These are phyloP conservation scores for Takifugu bimaculatus DNA, from an alignment of 2,113 vertebrate genomes.

Conservation along the genomic window DNA sequence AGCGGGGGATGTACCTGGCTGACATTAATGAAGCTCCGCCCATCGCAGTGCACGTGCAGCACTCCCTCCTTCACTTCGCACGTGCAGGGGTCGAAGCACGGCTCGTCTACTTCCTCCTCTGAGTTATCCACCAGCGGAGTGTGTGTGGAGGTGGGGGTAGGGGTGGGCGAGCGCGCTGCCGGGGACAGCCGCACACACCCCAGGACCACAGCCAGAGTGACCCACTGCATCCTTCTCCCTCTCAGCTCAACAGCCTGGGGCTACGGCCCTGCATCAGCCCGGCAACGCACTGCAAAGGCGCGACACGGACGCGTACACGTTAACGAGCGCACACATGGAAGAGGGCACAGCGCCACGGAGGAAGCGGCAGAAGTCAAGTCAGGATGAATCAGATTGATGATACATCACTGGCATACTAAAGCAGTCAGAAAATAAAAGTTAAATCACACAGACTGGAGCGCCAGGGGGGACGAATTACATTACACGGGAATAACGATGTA, in stretches of 20 bases:
- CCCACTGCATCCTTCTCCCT: constrained; percentile 88
- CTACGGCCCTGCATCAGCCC: constrained; percentile 61
- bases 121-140: constrained; percentile 95
- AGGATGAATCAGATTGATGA: constrained; percentile 64
- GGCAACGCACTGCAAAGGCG: constrained; percentile 65
- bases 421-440: constrained; percentile 49
- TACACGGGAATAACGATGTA: constrained; percentile 49
- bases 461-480: constrained; percentile 33
- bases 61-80: constrained; percentile 98
- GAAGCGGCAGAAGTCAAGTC: constrained; percentile 40
- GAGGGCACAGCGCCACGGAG: constrained; percentile 44
- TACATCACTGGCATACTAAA: constrained; percentile 54
- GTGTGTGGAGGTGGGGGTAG: constrained; percentile 87
- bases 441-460: constrained; percentile 46
- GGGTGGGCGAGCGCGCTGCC: constrained; percentile 82
- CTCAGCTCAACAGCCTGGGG: constrained; percentile 69
- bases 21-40: constrained; percentile 97
- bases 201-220: constrained; percentile 84
- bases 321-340: constrained; percentile 29
- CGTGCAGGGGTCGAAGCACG: constrained; percentile 95
- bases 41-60: constrained; percentile 97
- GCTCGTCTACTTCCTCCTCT: constrained; percentile 95
- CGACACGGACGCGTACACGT: constrained; percentile 4
- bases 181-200: constrained; percentile 61
- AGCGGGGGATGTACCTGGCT: constrained; percentile 76